Conservation (phyloP, 2,797 vertebrate species). For the Scolopax bukidnonensis region DNA sequence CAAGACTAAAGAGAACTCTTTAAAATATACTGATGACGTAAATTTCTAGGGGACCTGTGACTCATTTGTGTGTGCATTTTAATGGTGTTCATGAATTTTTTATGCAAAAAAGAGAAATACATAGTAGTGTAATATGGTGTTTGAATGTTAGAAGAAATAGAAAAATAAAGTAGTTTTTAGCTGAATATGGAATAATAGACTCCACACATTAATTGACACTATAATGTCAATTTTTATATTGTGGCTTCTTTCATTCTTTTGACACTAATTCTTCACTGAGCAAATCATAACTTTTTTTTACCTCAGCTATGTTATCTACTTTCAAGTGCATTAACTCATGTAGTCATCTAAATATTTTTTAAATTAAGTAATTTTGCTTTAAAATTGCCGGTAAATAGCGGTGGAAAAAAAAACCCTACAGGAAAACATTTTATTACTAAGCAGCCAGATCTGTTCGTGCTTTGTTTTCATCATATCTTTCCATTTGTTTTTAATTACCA, state of each 20-base stretch:
- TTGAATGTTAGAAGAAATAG: neutral
- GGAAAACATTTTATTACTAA: neutral
- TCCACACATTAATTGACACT: neutral
- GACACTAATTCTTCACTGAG: neutral
- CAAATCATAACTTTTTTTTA: neutral
- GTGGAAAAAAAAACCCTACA: fast-evolving
- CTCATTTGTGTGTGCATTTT: neutral
- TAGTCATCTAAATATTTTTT: neutral
- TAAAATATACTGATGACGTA: neutral
- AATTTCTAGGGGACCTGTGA: neutral
- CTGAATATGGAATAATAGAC: neutral
- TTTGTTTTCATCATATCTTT: neutral
- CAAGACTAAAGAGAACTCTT: neutral
- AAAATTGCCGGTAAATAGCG: neutral
- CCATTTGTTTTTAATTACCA: constrained; percentile 39
- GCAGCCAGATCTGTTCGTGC: neutral
- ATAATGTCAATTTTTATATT: neutral
- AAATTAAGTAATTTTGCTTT: neutral
- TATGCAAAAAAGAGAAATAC: neutral
- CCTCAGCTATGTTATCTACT: neutral
- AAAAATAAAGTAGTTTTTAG: neutral
- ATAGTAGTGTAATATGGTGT: neutral
- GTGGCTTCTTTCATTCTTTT: neutral
- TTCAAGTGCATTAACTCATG: neutral
- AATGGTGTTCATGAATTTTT: neutral